Evolutionary conservation across 2,113 vertebrate species (phyloP).

Genomic region (Grus americana): DNA sequence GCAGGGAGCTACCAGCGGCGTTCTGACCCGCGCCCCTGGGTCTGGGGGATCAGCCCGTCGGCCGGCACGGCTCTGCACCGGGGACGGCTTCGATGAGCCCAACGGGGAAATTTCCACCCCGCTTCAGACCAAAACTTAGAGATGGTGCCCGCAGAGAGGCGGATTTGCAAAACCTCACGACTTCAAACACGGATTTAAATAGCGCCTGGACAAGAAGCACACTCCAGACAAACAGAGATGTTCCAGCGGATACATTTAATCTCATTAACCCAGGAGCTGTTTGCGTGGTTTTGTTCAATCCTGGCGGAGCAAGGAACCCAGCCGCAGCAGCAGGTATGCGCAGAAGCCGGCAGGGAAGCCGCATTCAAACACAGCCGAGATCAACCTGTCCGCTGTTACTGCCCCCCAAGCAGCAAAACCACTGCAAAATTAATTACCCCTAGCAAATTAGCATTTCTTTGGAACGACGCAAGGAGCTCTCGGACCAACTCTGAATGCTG

Average conservation of each 20-base stretch:
- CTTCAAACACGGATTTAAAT: neutral
- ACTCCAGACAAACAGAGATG: neutral
- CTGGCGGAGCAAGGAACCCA: neutral
- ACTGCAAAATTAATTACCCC: neutral
- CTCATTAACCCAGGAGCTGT: neutral
- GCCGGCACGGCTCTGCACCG: rapidly evolving
- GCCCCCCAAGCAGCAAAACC: neutral
- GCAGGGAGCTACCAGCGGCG: neutral
- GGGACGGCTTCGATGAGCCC: neutral
- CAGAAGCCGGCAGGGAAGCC: neutral
- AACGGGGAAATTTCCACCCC: neutral
- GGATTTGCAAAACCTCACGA: neutral
- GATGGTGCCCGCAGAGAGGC: neutral
- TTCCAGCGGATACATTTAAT: neutral
- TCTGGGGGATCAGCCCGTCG: neutral
- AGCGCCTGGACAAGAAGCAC: neutral
- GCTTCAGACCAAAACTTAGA: neutral
- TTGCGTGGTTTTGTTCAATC: neutral
- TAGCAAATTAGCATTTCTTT: neutral
- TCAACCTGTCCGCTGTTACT: neutral
- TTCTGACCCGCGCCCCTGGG: rapidly evolving
- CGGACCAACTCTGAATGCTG: too few species aligned
- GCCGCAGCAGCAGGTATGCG: neutral
- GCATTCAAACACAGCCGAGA: neutral
- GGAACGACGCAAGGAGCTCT: neutral